Conservation (phyloP, 1,140 invertebrate genomes). For the Drosophila erecta region DNA sequence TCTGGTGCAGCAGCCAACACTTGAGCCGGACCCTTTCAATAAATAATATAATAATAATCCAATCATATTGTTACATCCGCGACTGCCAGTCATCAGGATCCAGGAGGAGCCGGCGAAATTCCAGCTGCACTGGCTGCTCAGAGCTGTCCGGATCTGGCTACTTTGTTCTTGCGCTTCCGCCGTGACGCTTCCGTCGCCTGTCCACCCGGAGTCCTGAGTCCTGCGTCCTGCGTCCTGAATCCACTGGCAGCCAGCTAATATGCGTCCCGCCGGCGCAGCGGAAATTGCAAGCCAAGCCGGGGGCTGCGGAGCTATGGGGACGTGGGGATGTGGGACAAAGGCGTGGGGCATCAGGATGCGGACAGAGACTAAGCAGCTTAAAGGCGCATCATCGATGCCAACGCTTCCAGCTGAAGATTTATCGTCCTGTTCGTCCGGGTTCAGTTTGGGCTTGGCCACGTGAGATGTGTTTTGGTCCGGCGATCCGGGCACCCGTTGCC, state of each 20-base stretch:
- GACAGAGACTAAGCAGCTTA: slow-evolving; percentile 69
- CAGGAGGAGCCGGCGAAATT: background rate
- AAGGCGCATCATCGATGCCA: slow-evolving; percentile 74
- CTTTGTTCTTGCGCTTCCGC: slow-evolving; percentile 50
- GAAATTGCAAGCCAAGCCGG: slow-evolving; percentile 70
- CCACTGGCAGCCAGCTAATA: slow-evolving; percentile 60
- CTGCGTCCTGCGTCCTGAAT: background rate
- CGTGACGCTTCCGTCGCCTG: slow-evolving; percentile 41
- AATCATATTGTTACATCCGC: slow-evolving; percentile 81
- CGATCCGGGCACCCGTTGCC: background rate
- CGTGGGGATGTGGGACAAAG: no score
- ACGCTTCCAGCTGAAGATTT: slow-evolving; percentile 62
- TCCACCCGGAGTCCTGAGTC: slow-evolving; percentile 8
- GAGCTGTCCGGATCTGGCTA: slow-evolving; percentile 51
- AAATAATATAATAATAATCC: slow-evolving; percentile 83
- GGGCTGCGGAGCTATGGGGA: background rate
- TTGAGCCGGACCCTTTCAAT: slow-evolving; percentile 62
- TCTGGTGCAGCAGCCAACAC: slow-evolving; percentile 23
- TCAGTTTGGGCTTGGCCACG: slow-evolving; percentile 50
- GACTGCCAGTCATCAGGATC: slow-evolving; percentile 62
- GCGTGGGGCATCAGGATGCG: slow-evolving; percentile 4
- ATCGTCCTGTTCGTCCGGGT: slow-evolving; percentile 50
- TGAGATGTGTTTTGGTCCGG: slow-evolving; percentile 29
- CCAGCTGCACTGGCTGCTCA: slow-evolving; percentile 5
- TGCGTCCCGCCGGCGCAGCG: slow-evolving; percentile 63